phyloP scores from a whole-genome alignment of 2,888 invertebrate species.

The Patella caerulea region DNA sequence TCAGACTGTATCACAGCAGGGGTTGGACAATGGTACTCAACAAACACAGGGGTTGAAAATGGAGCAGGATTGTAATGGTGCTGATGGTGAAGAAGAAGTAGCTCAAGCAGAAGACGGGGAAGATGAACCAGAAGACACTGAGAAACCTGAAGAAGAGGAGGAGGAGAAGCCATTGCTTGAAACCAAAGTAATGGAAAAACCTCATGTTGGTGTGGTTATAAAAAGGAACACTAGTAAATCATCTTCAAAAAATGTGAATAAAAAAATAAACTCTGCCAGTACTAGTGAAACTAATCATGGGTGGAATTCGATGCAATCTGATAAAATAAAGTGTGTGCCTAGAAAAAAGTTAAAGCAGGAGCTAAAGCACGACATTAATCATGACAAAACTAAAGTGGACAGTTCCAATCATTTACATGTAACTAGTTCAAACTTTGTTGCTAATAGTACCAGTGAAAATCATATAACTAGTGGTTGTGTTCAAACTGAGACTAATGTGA shows the following conservation, averaged over 20 bases:
- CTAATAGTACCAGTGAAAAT: no score
- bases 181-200: no score
- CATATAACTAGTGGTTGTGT: no score
- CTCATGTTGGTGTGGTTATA: no score
- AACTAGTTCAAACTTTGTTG: neutral
- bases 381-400: neutral
- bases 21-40: conserved; percentile 13
- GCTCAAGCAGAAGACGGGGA: conserved; percentile 19
- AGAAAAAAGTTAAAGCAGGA: conserved; percentile 2
- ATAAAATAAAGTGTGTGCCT: neutral
- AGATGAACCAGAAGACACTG: neutral
- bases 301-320: neutral
- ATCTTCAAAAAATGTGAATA: neutral
- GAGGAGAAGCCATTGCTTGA: conserved; percentile 75
- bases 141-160: conserved; percentile 80
- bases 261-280: neutral
- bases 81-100: conserved; percentile 8
- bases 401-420: neutral
- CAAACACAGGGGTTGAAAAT: conserved; percentile 6
- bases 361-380: neutral
- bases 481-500: neutral
- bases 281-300: neutral
- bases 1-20: conserved; percentile 38
- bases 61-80: conserved; percentile 17
- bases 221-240: no score